Evolutionary conservation across 2,113 vertebrate species (phyloP).

Genomic region (Jaculus jaculus): DNA sequence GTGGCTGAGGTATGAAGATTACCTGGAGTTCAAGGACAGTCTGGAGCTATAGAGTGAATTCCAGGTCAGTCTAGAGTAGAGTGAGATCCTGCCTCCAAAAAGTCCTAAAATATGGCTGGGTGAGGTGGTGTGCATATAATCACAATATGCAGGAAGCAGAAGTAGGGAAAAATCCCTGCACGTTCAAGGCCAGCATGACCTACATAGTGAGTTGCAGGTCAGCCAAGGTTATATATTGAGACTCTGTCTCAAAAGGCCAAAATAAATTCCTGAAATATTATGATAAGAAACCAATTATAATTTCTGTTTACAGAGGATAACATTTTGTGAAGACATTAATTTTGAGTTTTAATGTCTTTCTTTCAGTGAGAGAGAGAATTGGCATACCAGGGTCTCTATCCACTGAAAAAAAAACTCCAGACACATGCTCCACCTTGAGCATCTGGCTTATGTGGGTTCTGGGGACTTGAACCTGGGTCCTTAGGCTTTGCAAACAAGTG

Average conservation of each 20-base stretch:
- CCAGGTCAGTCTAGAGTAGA: too few species aligned
- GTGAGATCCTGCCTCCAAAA: neutral
- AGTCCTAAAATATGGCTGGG: neutral
- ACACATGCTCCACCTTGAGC: too few species aligned
- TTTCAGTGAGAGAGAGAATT: too few species aligned
- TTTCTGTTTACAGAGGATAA: constrained; percentile 31
- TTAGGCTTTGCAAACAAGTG: too few species aligned
- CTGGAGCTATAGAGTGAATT: too few species aligned
- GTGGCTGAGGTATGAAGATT: too few species aligned
- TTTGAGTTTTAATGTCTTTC: constrained; percentile 1
- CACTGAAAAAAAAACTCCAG: too few species aligned
- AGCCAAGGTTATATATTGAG: neutral
- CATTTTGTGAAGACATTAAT: constrained; percentile 17
- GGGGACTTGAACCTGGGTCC: too few species aligned
- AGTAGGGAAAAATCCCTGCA: neutral
- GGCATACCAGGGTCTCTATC: too few species aligned
- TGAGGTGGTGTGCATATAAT: neutral
- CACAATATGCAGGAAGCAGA: neutral
- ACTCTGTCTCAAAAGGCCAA: neutral
- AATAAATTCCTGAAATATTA: constrained; percentile 4
- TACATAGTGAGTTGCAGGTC: neutral
- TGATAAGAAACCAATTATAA: constrained; percentile 14
- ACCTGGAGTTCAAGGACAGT: too few species aligned
- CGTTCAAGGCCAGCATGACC: neutral
- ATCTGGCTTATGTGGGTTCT: too few species aligned